These are phyloP conservation scores for Sphinx pinastri DNA, from an alignment of 2,888 invertebrate genomes.

Conservation along the genomic window DNA sequence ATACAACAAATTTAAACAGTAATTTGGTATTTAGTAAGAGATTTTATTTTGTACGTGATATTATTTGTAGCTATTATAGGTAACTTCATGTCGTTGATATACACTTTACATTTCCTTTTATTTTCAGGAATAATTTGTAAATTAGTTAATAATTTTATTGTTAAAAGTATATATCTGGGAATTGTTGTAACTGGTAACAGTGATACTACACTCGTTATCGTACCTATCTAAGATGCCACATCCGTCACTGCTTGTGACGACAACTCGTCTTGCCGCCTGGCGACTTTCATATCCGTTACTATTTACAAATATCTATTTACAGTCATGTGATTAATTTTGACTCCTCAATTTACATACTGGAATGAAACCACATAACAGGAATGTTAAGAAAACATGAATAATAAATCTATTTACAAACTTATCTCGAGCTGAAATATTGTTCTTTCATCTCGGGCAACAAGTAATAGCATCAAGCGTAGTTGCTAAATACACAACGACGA, in stretches of 20 bases:
- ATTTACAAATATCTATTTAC: slow-evolving; percentile 81
- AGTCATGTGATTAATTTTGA: slow-evolving; percentile 72
- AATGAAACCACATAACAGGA: slow-evolving; percentile 79
- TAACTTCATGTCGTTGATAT: slow-evolving; percentile 37
- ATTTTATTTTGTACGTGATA: slow-evolving; percentile 47
- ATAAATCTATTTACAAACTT: slow-evolving; percentile 68
- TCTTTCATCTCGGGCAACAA: slow-evolving; percentile 51
- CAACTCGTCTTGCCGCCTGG: slow-evolving; percentile 70
- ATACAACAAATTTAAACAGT: neutral
- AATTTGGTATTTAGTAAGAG: slow-evolving; percentile 23
- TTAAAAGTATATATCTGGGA: slow-evolving; percentile 23
- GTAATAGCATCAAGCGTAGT: slow-evolving; percentile 72
- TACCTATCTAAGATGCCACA: slow-evolving; percentile 59
- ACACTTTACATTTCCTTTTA: neutral
- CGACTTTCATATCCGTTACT: slow-evolving; percentile 71
- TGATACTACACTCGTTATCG: slow-evolving; percentile 55
- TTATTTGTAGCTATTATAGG: slow-evolving; percentile 39
- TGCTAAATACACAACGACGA: slow-evolving; percentile 63
- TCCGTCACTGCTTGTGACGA: slow-evolving; percentile 54
- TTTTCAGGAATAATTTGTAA: neutral
- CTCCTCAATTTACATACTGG: slow-evolving; percentile 71
- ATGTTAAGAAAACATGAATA: slow-evolving; percentile 70
- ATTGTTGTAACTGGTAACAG: slow-evolving; percentile 66
- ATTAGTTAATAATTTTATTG: neutral
- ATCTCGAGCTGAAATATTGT: slow-evolving; percentile 45